Evolutionary conservation across 2,797 vertebrate species (phyloP), one percentile per base, ranked within the genome.

Genomic region (Pipistrellus pipistrellus): DNA sequence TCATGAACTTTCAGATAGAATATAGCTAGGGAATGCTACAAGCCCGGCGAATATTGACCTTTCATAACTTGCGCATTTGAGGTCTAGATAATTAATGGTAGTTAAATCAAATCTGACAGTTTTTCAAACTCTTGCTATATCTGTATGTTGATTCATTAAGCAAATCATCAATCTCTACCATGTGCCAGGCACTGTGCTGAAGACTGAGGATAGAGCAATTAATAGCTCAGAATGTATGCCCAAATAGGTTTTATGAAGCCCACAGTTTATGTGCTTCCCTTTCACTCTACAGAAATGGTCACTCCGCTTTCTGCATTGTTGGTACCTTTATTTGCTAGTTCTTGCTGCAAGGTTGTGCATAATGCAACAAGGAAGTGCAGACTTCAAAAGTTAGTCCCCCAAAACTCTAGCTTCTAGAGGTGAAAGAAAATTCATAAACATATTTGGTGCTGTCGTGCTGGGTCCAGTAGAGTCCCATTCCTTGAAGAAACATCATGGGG

Each of bases 251-350:
- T 59, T 32, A 78, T 4, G 38, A 64, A 71, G 20, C 13, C 66
- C 27, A 48, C 7, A 1, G 0, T 35, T 25, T 23, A 38, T 1
- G 53, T 1, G 66, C 21, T 0, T 66, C 20, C 6, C 27, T n/a
- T 75, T 68, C 20, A 30, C 17, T 18, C n/a, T 25, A 30, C 18
- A 62, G 84, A 59, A 73, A 94, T 68, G 15, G 18, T 83, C 21
- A 48, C 10, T 51, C 68, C 35, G 13, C 30, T n/a, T 82, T 84
- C 82, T 25, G 27, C 55, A 92, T 96, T 46, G 81, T 2, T 23
- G 20, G 32, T 41, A n/a, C 15, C 69, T 93, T 95, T 57, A 14
- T 6, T 94, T 97, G 93, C 64, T 68, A 18, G 6, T 91, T 48
- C 73, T 80, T 13, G 69, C 64, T n/a, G 32, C 30, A 66, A 62